These are phyloP conservation scores for Ophioderma brevispina DNA, from an alignment of 35 echinoderm and acorn worm genomes.

Conservation along the genomic window DNA sequence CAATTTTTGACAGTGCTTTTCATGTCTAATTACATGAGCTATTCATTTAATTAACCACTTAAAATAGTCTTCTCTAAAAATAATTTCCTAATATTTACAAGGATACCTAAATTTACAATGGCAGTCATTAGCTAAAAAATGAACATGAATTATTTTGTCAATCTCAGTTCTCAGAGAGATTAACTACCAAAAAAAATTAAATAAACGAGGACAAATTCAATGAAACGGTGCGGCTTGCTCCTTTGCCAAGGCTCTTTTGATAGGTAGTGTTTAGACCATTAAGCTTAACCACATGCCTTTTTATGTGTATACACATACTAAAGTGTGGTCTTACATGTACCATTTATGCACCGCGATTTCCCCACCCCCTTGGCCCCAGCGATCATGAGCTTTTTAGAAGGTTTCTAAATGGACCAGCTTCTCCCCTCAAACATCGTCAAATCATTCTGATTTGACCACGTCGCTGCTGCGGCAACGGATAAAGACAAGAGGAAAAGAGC, in stretches of 20 bases:
- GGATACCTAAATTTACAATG: no score
- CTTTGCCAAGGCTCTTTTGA: not conserved
- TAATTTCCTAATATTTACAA: no score
- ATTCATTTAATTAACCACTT: no score
- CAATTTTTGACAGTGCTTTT: no score
- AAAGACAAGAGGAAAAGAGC: not conserved
- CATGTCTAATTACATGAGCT: no score
- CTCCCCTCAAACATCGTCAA: not conserved
- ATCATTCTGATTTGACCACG: not conserved
- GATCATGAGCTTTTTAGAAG: not conserved
- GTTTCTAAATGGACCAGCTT: not conserved
- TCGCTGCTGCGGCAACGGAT: not conserved
- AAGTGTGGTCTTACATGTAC: not conserved
- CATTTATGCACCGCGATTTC: not conserved
- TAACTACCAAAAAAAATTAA: no score
- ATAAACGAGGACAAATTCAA: no score
- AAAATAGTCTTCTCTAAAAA: no score
- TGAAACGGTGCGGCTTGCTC: no score
- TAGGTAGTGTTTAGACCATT: not conserved
- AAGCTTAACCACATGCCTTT: not conserved
- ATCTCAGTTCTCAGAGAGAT: no score
- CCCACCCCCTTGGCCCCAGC: not conserved
- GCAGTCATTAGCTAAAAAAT: no score
- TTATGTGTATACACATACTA: not conserved
- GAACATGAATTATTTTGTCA: no score